Percentiles rank a stretch among this genome's conserved stretches.
phyloP scores from a whole-genome alignment of 2,113 vertebrate genomes.

The Laticauda laticaudata region DNA sequence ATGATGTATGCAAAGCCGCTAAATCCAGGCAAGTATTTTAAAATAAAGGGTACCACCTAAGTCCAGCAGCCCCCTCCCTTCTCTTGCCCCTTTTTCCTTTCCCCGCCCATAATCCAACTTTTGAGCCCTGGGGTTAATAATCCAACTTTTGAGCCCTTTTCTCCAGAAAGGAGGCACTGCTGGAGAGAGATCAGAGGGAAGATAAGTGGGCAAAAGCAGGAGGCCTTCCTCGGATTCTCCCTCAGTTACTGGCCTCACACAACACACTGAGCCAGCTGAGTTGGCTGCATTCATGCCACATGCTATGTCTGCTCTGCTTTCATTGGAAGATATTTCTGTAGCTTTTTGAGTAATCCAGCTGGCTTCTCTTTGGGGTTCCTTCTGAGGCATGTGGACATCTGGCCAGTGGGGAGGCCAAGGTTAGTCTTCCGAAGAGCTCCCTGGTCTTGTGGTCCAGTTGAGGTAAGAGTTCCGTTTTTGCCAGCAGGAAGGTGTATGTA shows the following conservation, averaged over 20 bases:
- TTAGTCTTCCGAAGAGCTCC: background rate
- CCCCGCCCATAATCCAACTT: background rate
- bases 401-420: background rate
- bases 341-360: background rate
- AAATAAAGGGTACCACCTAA: background rate
- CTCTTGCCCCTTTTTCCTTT: too few relatives aligned
- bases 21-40: background rate
- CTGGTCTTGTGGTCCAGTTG: background rate
- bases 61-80: background rate
- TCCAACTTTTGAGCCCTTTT: background rate
- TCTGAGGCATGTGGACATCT: background rate
- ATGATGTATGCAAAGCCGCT: background rate
- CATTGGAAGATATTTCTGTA: background rate
- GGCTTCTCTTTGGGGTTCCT: background rate
- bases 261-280: background rate
- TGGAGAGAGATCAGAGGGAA: background rate
- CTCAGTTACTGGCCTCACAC: background rate
- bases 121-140: background rate
- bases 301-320: background rate
- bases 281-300: background rate
- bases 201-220: background rate
- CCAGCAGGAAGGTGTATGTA: background rate
- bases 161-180: background rate
- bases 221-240: background rate
- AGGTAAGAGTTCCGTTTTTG: accelerated